phyloP scores from a whole-genome alignment of 2,797 vertebrate species.

The Falco biarmicus region DNA sequence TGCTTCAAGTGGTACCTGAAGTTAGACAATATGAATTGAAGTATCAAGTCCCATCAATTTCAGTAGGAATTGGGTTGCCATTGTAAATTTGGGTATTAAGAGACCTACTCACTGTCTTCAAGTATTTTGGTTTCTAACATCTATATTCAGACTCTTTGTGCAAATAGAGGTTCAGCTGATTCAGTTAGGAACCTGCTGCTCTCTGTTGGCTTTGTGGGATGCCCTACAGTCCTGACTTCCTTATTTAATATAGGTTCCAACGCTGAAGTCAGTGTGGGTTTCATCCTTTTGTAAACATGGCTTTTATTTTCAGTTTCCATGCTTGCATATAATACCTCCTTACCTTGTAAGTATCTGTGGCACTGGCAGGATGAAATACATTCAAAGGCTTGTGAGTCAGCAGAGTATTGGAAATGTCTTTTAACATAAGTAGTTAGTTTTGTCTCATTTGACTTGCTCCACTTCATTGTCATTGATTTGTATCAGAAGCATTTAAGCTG shows the following conservation, averaged over 20 bases:
- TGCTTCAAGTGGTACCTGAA: background rate
- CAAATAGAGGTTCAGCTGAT: background rate
- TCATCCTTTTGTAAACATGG: background rate
- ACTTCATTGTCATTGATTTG: background rate
- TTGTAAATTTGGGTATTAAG: background rate
- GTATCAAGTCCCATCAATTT: fast-evolving
- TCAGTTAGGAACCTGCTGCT: background rate
- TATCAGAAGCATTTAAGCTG: background rate
- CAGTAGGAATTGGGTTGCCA: background rate
- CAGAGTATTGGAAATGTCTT: background rate
- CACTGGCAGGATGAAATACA: background rate
- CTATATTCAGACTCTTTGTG: background rate
- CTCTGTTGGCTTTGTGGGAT: background rate
- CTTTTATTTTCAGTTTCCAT: background rate
- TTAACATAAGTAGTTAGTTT: background rate
- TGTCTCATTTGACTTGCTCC: background rate
- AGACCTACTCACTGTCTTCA: background rate
- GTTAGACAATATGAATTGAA: background rate
- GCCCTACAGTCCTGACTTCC: background rate
- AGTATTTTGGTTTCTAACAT: background rate
- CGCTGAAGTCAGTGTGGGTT: background rate
- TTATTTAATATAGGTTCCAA: background rate
- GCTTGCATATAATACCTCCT: background rate
- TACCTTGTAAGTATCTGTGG: background rate
- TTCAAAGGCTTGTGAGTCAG: background rate